Conservation (phyloP, 2,113 vertebrate species). For the Chunga burmeisteri region DNA sequence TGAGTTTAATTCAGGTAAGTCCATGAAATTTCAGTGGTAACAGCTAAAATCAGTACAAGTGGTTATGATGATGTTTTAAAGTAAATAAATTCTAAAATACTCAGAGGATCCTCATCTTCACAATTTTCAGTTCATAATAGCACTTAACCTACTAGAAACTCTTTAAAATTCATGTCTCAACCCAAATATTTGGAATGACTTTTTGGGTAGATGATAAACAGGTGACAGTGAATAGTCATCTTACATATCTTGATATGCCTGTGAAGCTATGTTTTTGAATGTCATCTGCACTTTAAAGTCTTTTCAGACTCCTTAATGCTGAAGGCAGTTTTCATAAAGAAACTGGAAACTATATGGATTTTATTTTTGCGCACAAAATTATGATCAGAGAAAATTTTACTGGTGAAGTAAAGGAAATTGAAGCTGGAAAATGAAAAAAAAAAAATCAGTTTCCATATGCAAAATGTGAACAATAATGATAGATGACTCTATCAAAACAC, state of each 20-base stretch:
- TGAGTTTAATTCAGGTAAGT: not conserved
- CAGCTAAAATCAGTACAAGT: not conserved
- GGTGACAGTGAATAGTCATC: not conserved
- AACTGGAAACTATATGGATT: not conserved
- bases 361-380: not conserved
- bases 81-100: not conserved
- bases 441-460: not conserved
- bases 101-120: not conserved
- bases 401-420: not conserved
- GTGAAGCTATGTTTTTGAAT: not conserved
- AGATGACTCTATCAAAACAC: not conserved
- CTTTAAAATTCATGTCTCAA: not conserved
- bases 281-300: not conserved
- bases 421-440: not conserved
- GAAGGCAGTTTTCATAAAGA: not conserved
- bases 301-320: not conserved
- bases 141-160: not conserved
- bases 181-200: not conserved
- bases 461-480: not conserved
- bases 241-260: not conserved
- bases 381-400: not conserved
- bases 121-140: not conserved
- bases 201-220: not conserved
- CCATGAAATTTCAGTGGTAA: not conserved
- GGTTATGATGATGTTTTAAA: not conserved